These are phyloP conservation scores for Catagonus wagneri DNA, from an alignment of 2,113 vertebrate species.

Conservation along the genomic window DNA sequence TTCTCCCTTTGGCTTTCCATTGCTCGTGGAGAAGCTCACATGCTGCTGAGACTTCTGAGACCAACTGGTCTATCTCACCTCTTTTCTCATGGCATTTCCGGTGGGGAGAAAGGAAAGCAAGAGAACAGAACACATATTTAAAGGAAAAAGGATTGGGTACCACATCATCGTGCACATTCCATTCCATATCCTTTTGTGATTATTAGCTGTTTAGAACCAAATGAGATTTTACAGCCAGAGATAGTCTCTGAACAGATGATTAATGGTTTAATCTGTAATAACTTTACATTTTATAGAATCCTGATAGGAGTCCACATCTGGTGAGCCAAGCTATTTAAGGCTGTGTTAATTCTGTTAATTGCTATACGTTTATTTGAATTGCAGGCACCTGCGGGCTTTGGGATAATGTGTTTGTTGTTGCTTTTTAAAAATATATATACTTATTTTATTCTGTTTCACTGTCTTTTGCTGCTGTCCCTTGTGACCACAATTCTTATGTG, in stretches of 20 bases:
- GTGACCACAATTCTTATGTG: background rate
- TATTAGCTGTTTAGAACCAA: constrained; percentile 88
- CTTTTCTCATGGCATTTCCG: constrained; percentile 50
- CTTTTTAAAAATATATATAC: constrained; percentile 23
- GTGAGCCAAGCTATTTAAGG: constrained; percentile 90
- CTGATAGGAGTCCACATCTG: constrained; percentile 89
- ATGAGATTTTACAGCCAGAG: constrained; percentile 87
- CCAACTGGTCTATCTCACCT: background rate
- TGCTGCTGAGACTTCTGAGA: background rate
- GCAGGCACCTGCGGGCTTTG: constrained; percentile 89
- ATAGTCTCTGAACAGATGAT: constrained; percentile 90
- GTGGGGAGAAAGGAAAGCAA: constrained; percentile 18
- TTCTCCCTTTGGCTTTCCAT: background rate
- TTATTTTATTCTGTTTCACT: constrained; percentile 63
- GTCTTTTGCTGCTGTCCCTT: constrained; percentile 69
- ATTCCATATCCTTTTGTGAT: constrained; percentile 83
- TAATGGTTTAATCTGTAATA: constrained; percentile 90
- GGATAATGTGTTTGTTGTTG: constrained; percentile 82
- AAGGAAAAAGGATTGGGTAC: constrained; percentile 75
- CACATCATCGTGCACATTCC: constrained; percentile 77
- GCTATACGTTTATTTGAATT: constrained; percentile 89
- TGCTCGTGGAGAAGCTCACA: background rate
- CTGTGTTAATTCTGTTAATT: constrained; percentile 92
- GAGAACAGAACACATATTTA: constrained; percentile 74
- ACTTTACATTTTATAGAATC: constrained; percentile 89